Conservation (phyloP, 2,888 invertebrate genomes). For the Andrena bicolor region DNA sequence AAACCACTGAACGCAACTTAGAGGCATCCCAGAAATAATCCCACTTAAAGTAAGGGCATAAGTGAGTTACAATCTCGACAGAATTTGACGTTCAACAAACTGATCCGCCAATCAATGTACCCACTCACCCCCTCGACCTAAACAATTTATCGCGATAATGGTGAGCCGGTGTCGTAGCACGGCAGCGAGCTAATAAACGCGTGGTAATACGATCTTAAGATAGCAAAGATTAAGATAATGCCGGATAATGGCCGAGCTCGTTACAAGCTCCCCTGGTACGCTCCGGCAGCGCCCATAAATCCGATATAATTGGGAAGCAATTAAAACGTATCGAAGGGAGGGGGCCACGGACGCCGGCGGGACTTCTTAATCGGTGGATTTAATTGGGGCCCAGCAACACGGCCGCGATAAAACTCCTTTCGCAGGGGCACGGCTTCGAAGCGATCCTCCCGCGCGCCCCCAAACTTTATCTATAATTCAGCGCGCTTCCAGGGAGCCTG, state of each 20-base stretch:
- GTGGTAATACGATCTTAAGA: conserved; percentile 56
- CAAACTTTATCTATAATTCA: conserved; percentile 68
- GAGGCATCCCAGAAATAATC: too few relatives aligned
- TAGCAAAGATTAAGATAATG: conserved; percentile 62
- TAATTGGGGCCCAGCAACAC: conserved; percentile 28
- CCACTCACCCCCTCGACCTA: neutral
- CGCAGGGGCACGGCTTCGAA: neutral
- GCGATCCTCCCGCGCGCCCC: conserved; percentile 14
- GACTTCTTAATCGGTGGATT: conserved; percentile 46
- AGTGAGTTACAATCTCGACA: too few relatives aligned
- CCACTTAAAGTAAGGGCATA: too few relatives aligned
- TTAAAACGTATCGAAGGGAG: conserved; percentile 29
- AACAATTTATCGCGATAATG: conserved; percentile 1
- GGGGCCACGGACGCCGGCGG: neutral
- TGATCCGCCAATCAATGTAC: neutral
- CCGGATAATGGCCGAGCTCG: conserved; percentile 33
- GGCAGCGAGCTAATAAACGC: conserved; percentile 20
- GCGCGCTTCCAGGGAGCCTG: conserved; percentile 18
- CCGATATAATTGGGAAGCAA: conserved; percentile 50
- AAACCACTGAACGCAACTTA: too few relatives aligned
- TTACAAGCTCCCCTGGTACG: conserved; percentile 22
- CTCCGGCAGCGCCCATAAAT: conserved; percentile 35
- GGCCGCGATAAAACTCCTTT: conserved; percentile 33
- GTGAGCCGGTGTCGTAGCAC: neutral
- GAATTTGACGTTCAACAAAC: too few relatives aligned